Conservation (phyloP, 1,140 invertebrate species). For the Drosophila sturtevanti region DNA sequence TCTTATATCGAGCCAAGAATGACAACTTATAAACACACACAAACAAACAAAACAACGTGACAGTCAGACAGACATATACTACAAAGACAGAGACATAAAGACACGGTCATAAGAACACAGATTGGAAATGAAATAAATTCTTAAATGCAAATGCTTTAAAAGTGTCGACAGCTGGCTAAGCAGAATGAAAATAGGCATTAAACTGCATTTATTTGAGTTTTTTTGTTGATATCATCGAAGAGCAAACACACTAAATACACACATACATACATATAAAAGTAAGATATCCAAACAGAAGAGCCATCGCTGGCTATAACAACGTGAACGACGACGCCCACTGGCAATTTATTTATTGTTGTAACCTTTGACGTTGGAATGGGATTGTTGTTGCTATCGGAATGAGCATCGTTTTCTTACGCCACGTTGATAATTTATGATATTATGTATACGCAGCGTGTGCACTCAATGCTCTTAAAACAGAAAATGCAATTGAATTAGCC, state of each 20-base stretch:
- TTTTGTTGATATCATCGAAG: constrained; percentile 52
- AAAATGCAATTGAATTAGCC: constrained; percentile 53
- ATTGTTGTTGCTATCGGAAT: not conserved
- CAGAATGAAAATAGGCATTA: constrained; percentile 31
- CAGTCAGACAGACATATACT: not conserved
- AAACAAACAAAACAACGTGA: not conserved
- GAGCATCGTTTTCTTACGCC: constrained; percentile 1
- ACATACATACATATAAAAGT: not conserved
- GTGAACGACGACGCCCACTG: constrained; percentile 49
- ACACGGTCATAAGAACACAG: too few relatives aligned
- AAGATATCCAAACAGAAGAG: not conserved
- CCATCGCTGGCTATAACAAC: not conserved
- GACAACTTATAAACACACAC: not conserved
- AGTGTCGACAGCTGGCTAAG: constrained; percentile 37
- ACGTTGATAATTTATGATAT: constrained; percentile 64
- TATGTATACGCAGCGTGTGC: constrained; percentile 63
- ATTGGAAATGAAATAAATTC: constrained; percentile 57
- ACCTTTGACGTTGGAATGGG: constrained; percentile 55
- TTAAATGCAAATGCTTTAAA: constrained; percentile 57
- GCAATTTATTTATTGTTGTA: constrained; percentile 64
- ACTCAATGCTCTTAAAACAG: not conserved
- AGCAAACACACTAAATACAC: constrained; percentile 7
- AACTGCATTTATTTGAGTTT: constrained; percentile 63
- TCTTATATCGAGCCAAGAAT: constrained; percentile 6
- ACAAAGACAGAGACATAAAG: not conserved